A percentile compares a stretch with the other conserved stretches of the same genome.
Conservation (phyloP, 2,113 vertebrate species). For the Tragulus kanchil region DNA sequence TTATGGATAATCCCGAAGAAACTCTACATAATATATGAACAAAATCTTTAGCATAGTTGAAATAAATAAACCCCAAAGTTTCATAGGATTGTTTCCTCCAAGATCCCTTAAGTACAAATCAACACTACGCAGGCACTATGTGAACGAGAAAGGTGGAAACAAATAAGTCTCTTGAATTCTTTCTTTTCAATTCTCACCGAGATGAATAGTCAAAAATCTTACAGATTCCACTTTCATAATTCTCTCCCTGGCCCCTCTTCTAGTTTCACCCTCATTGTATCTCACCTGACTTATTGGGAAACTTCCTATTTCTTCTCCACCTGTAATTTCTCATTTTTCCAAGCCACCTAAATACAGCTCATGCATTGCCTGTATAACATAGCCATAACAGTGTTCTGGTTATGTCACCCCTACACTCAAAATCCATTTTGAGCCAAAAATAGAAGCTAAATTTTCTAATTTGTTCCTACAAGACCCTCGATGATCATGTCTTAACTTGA, state of each 20-base stretch:
- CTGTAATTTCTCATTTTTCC: neutral
- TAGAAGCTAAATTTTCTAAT: neutral
- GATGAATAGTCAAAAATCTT: neutral
- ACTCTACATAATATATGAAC: neutral
- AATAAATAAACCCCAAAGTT: conserved; percentile 11
- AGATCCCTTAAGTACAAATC: neutral
- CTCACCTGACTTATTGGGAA: neutral
- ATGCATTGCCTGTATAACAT: neutral
- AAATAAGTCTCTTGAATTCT: neutral
- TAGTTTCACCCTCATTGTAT: neutral
- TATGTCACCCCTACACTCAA: neutral
- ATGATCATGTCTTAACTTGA: neutral
- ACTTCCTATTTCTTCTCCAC: neutral
- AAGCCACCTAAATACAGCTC: neutral
- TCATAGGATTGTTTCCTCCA: neutral
- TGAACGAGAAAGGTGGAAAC: neutral
- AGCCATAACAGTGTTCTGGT: neutral
- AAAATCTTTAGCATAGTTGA: neutral
- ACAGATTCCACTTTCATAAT: neutral
- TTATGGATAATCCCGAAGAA: neutral
- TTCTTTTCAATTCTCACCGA: neutral
- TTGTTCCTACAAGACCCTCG: neutral
- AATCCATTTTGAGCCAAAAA: neutral
- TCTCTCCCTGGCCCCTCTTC: neutral
- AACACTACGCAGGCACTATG: neutral